Percentiles rank a stretch among this genome's conserved stretches.
Conservation (phyloP, 2,797 vertebrate genomes). For the Anabacerthia variegaticeps region DNA sequence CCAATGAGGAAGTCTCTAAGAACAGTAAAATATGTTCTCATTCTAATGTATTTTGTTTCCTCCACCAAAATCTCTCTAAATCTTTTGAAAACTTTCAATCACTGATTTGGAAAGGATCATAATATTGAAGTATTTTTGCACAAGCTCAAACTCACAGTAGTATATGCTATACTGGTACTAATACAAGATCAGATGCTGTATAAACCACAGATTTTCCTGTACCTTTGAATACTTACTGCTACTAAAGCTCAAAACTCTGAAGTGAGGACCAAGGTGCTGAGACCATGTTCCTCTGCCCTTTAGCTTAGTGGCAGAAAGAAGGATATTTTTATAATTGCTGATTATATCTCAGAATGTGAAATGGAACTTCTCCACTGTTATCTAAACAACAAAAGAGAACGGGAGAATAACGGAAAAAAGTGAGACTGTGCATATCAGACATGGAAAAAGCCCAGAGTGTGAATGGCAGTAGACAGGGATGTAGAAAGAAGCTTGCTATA, state of each 20-base stretch:
- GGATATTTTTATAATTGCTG: neutral
- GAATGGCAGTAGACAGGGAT: neutral
- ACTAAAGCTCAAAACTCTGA: neutral
- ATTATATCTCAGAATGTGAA: neutral
- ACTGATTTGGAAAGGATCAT: neutral
- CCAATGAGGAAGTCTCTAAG: neutral
- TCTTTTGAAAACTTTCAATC: conserved; percentile 2
- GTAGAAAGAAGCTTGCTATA: neutral
- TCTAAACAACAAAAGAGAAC: neutral
- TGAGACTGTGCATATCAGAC: neutral
- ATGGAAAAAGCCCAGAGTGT: neutral
- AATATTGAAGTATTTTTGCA: neutral
- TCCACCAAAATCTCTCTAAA: neutral
- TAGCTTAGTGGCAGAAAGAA: neutral
- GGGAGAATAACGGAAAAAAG: neutral
- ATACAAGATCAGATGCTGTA: too few relatives aligned
- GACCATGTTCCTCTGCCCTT: neutral
- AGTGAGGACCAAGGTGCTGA: neutral
- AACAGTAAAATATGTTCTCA: neutral
- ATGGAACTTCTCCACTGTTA: neutral
- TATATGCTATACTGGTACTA: neutral
- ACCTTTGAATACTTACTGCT: too few relatives aligned
- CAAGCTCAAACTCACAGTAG: neutral
- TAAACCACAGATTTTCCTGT: too few relatives aligned
- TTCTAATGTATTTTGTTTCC: neutral